Evolutionary conservation across 2,797 vertebrate species (phyloP), one percentile per base, ranked within the genome.

Genomic region (Oryzias sinensis): DNA sequence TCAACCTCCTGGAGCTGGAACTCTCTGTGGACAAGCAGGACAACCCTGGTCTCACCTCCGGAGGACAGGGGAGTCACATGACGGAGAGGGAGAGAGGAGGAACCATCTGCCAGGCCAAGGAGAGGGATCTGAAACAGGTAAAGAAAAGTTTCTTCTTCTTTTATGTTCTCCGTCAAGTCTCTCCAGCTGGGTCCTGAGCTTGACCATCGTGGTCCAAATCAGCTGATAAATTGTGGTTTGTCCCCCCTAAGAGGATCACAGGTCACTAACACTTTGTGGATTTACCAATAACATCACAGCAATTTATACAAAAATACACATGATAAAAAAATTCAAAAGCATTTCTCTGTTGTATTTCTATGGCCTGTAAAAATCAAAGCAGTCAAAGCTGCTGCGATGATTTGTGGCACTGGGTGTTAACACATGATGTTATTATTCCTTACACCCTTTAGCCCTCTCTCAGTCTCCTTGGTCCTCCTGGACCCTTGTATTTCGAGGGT

Each of bases 1-100:
- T 97, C 43, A 97, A 98, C 72, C 91, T 99, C 46, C 87, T 99
- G 5, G 96, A 98, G 72, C 85, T 98, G 73, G 97, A 99, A 65
- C 93, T 94, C 64, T 85, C 87, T 0, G 70, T 82, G 1, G 94
- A 94, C 68, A 84, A 70, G 47, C 87, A 82, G 62, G 91, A 93
- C 43, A 65, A 67, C 49, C 2, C 54, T 3, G 49, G 56, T 67
- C 62, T 87, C 11, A 63, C 84, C n/a, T 46, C 43, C 0, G 89
- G 73, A 63, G 81, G 74, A 53, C 90, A 83, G 53, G 80, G 73
- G 50, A 84, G 74, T 3, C 69, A 62, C 11, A 44, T 40, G 1
- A 17, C 50, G 4, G 70, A 75, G 25, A 68, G 80, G 60, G 89
- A 60, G 80, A 91, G 77, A 59, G 72, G 55, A 51, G 45, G 74